Evolutionary conservation across 2,888 invertebrate genomes (phyloP), one percentile per base, ranked within the genome.

Genomic region (Tetanocera ferruginea): DNA sequence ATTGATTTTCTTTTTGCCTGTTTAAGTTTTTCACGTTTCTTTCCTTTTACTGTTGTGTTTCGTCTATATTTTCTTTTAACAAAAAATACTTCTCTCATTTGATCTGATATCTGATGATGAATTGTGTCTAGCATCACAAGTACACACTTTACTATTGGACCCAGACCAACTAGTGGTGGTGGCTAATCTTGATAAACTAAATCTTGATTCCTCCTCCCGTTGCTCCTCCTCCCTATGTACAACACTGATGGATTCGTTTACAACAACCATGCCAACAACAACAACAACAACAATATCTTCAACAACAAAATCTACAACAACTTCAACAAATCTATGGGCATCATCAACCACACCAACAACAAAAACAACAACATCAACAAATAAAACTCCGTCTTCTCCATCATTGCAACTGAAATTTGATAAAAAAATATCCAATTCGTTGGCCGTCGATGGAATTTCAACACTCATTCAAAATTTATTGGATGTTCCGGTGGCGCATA

Each of bases 81-180:
- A 75, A 64, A 71, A 76, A 73, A 62, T 67, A 60, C 66, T 76
- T 69, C 62, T 78, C 73, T 67, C 64, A 76, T 83, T 81, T 83
- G 80, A 82, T 81, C 83, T 83, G 82, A 84, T 80, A 77, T 85
- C 85, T 86, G 87, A 87, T 84, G 87, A 86, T 87, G 87, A 88
- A 88, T 87, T 86, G 86, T 88, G 87, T 88, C 87, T 87, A 89
- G 89, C 88, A 87, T 89, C 89, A 89, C 89, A 89, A 85, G 88
- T 88, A 90, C 90, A 87, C 91, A 91, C 91, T 83, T 90, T 91
- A 89, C 89, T 91, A 87, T 89, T 91, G 90, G 91, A 92, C 86
- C 88, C 91, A 88, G 91, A 91, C 88, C 91, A 91, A 88, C 89
- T 91, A 88, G 90, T 90, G 89, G 86, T 88, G 88, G 86, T 89